Conservation (phyloP, 2,113 vertebrate species). For the Gobio gobio region DNA sequence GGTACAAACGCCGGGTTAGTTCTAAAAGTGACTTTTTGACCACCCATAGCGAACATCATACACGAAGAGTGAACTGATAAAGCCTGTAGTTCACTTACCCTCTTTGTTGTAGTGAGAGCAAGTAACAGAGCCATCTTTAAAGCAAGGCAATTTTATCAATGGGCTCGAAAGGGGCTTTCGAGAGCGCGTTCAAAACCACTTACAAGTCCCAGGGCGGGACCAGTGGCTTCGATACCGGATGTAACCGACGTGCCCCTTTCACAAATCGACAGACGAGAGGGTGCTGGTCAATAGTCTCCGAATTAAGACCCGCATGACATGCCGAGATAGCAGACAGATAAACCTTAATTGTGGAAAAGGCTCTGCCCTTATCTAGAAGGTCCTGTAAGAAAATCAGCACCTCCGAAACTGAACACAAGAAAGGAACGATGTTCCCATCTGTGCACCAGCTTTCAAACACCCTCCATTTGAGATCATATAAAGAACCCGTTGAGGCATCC, state of each 20-base stretch:
- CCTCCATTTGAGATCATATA: background rate
- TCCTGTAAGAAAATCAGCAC: background rate
- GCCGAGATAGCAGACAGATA: background rate
- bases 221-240: background rate
- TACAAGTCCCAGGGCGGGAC: conserved; percentile 4
- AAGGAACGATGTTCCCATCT: background rate
- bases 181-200: background rate
- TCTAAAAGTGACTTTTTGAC: too few relatives aligned
- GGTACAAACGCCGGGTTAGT: too few relatives aligned
- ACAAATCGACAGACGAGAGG: background rate
- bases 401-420: background rate
- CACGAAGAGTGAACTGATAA: too few relatives aligned
- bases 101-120: too few relatives aligned
- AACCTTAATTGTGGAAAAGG: conserved; percentile 9
- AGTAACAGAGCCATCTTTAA: background rate
- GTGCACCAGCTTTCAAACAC: background rate
- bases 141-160: background rate
- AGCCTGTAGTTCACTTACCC: too few relatives aligned
- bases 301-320: conserved; percentile 3
- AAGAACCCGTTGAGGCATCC: background rate
- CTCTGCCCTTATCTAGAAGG: background rate
- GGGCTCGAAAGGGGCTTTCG: background rate
- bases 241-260: background rate
- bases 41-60: too few relatives aligned
- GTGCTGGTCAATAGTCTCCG: background rate